These are phyloP conservation scores for Chiloscyllium plagiosum DNA, from an alignment of 2,113 vertebrate species.

Conservation along the genomic window DNA sequence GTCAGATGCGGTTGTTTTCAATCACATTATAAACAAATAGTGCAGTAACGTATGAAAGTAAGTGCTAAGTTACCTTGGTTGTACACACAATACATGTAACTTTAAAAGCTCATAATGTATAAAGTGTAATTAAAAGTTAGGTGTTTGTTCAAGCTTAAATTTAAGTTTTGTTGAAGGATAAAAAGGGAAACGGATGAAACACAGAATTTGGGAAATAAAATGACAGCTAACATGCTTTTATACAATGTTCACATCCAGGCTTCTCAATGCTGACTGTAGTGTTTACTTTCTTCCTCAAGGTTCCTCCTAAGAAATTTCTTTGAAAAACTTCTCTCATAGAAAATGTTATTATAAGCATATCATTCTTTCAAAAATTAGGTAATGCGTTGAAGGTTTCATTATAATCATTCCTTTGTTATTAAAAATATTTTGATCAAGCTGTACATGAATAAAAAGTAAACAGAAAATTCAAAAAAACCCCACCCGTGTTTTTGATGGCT, in stretches of 20 bases:
- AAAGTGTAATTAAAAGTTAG: neutral
- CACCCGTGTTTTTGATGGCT: neutral
- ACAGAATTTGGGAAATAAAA: neutral
- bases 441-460: constrained; percentile 20
- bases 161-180: neutral
- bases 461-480: neutral
- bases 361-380: neutral
- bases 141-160: neutral
- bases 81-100: neutral
- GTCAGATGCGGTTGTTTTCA: neutral
- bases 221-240: neutral
- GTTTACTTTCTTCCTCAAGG: neutral
- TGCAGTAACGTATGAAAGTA: neutral
- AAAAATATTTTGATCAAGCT: constrained; percentile 4
- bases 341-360: neutral
- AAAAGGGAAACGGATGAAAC: neutral
- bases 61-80: neutral
- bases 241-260: too few species aligned
- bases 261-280: neutral
- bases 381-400: neutral
- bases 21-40: neutral
- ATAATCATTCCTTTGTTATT: neutral
- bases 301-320: neutral
- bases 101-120: neutral
- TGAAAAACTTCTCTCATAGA: neutral